Evolutionary conservation across 1,140 invertebrate species (phyloP), one percentile per base, ranked within the genome.

Genomic region (Reticulitermes speratus): DNA sequence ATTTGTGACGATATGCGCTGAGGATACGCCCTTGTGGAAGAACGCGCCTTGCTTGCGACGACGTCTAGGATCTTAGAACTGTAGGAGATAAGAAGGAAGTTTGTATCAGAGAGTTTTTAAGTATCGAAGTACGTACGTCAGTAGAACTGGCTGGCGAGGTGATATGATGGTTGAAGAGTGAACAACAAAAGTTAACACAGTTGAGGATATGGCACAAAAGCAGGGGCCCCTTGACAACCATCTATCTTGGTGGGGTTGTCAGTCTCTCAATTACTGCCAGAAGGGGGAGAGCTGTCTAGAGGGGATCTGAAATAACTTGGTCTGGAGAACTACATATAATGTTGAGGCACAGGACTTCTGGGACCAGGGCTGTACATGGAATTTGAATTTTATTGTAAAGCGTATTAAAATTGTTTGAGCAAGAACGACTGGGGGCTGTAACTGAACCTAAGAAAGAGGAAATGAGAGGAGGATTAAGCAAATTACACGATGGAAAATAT

Each of bases 241-340:
- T 75, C 65, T 75, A 75, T 75, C 65, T 75, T 75, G 65, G 65
- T 30, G 65, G 65, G 65, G 25, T 30, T 75, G 65, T 75, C 65
- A 75, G 65, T 75, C 65, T 75, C 65, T 75, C 65, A 75, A 75
- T 75, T 75, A 75, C 65, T 75, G 65, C 52, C 52, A 75, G 65
- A 75, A 75, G 65, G 65, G 65, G 65, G 65, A 75, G 65, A 75
- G n/a, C 25, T 75, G 65, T 75, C 65, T 75, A 75, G 65, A 75
- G 65, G 65, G 65, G 65, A 75, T 75, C 65, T 75, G 65, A 75
- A 75, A 75, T 75, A 75, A 75, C 25, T 75, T 75, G 65, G 65
- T n/a, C n/a, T 75, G n/a, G 65, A 75, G 65, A 75, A 75, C 65
- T 75, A 75, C 59, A 65, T 65, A 65, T 65, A 65, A 65, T n/a